phyloP scores from a whole-genome alignment of 2,113 vertebrate species.

The Zingel zingel region DNA sequence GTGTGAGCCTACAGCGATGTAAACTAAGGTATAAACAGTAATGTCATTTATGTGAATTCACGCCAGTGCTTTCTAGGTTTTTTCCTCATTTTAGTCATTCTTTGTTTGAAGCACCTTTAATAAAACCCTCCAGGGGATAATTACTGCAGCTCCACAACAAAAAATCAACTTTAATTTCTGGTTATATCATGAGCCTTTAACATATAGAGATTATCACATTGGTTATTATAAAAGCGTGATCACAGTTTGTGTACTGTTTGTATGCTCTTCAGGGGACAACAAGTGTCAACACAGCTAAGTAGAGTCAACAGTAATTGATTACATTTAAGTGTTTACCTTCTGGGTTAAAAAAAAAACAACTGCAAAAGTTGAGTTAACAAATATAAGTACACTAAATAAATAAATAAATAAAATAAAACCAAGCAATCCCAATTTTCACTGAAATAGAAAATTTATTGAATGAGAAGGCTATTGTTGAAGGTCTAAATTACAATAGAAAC shows the following conservation, averaged over 20 bases:
- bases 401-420: conserved; percentile 48
- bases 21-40: not conserved
- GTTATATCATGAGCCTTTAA: not conserved
- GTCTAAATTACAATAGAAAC: conserved; percentile 81
- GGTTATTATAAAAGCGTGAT: not conserved
- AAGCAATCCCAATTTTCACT: conserved; percentile 65
- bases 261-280: not conserved
- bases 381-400: conserved; percentile 1
- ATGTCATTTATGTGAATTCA: conserved; percentile 4
- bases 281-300: conserved; percentile 2
- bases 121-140: conserved; percentile 1
- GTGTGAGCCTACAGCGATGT: not conserved
- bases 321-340: not conserved
- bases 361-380: not conserved
- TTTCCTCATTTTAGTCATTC: not conserved
- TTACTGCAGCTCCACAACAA: not conserved
- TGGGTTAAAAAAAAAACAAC: not conserved
- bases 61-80: not conserved
- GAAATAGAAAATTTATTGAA: conserved; percentile 86
- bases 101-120: not conserved
- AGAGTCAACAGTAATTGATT: not conserved
- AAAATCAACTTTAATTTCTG: not conserved
- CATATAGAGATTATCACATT: not conserved
- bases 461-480: conserved; percentile 73
- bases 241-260: not conserved